Evolutionary conservation across 2,113 vertebrate species (phyloP).

Genomic region (Hipposideros armiger): DNA sequence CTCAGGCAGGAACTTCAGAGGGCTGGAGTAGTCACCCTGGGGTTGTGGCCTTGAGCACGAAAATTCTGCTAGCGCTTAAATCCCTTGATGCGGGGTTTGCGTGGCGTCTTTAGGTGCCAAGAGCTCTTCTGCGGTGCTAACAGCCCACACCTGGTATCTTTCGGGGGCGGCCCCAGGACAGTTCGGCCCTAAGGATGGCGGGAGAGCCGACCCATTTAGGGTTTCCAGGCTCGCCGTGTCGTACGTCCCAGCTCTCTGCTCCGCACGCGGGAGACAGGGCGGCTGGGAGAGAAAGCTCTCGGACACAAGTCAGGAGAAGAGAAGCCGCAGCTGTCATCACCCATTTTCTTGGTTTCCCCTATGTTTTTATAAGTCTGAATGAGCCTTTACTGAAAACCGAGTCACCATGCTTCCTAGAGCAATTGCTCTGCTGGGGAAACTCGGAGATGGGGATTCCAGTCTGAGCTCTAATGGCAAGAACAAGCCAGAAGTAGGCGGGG

Average conservation of each 20-base stretch:
- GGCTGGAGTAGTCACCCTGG: background rate
- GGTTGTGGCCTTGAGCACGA: background rate
- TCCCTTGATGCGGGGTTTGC: background rate
- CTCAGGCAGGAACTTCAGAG: background rate
- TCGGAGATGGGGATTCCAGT: too few species aligned
- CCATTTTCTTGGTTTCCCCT: background rate
- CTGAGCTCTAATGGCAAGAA: too few species aligned
- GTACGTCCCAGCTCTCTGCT: too few species aligned
- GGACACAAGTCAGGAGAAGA: background rate
- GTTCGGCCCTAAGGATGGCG: background rate
- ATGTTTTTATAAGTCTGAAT: background rate
- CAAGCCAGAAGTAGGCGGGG: too few species aligned
- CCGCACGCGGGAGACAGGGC: background rate
- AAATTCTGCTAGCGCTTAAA: background rate
- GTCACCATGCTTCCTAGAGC: background rate
- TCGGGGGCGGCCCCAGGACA: background rate
- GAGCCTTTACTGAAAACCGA: background rate
- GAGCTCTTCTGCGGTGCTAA: background rate
- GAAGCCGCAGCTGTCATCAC: background rate
- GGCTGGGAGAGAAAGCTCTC: background rate
- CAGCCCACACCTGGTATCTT: background rate
- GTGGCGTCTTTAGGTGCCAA: background rate
- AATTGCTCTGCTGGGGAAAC: background rate
- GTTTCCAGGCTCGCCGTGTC: background rate
- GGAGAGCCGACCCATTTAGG: background rate